A percentile compares a stretch with the other conserved stretches of the same genome.
These are phyloP conservation scores for Acanthisitta chloris DNA, from an alignment of 2,113 vertebrate species.

Conservation along the genomic window DNA sequence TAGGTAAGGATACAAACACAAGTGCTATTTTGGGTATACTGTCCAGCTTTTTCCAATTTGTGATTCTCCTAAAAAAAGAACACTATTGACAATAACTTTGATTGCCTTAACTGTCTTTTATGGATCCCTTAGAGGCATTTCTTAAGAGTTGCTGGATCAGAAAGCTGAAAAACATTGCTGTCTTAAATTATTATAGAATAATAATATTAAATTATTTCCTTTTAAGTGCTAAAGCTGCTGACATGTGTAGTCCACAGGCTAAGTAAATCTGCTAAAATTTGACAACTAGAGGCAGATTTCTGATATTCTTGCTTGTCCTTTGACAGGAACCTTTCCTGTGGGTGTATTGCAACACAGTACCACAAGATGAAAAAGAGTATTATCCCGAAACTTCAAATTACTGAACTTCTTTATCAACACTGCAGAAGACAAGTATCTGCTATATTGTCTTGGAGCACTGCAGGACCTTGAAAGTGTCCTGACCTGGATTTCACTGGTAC, in stretches of 20 bases:
- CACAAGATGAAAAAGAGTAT: background rate
- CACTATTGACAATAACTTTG: background rate
- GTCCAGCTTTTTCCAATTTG: background rate
- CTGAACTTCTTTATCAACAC: background rate
- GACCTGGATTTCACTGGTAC: background rate
- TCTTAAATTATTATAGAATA: background rate
- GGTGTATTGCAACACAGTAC: background rate
- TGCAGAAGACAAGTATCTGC: background rate
- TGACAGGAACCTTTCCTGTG: background rate
- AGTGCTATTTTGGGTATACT: background rate
- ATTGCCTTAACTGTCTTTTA: background rate
- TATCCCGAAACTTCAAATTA: background rate
- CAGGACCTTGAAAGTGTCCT: constrained; percentile 9
- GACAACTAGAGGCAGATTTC: background rate
- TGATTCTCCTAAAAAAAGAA: background rate
- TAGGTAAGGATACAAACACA: background rate
- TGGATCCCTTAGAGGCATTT: background rate
- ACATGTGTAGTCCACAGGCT: background rate
- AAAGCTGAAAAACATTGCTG: background rate
- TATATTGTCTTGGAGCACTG: background rate
- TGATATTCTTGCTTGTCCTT: background rate
- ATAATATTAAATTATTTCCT: background rate
- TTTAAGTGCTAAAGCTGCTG: background rate
- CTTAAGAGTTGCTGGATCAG: background rate
- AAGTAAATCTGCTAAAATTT: background rate